phyloP scores from a whole-genome alignment of 2,888 invertebrate genomes.

The Odontocolon sp. region DNA sequence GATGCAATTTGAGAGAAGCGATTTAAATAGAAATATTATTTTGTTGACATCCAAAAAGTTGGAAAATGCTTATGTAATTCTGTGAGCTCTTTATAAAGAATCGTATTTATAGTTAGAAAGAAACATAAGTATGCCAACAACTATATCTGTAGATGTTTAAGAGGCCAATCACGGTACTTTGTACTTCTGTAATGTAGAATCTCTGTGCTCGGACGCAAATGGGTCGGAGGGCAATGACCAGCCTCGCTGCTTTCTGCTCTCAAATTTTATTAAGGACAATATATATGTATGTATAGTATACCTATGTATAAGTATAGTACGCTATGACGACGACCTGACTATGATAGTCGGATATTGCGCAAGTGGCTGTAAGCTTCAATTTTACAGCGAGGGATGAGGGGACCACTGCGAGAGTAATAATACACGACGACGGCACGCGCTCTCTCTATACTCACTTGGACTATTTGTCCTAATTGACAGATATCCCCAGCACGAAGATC shows the following conservation, averaged over 20 bases:
- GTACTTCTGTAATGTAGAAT: conserved; percentile 44
- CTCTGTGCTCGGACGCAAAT: conserved; percentile 64
- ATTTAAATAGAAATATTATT: conserved; percentile 14
- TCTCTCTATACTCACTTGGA: conserved; percentile 12
- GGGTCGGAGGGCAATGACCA: conserved; percentile 72
- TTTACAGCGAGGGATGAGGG: conserved; percentile 48
- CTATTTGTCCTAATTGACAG: conserved; percentile 47
- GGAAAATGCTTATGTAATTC: conserved; percentile 10
- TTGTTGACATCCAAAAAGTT: conserved; percentile 11
- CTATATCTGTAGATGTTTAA: too few species aligned
- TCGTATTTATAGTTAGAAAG: not conserved
- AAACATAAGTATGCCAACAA: conserved; percentile 7
- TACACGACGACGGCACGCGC: conserved; percentile 39
- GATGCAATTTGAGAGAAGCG: not conserved
- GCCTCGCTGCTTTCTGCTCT: conserved; percentile 66
- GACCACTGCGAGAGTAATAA: conserved; percentile 8
- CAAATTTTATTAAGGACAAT: conserved; percentile 72
- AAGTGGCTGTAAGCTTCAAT: conserved; percentile 62
- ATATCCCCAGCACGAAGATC: conserved; percentile 9
- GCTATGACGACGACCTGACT: conserved; percentile 19
- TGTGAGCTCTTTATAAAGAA: not conserved
- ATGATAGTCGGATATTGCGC: conserved; percentile 59
- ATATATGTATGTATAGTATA: not conserved
- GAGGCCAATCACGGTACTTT: too few species aligned
- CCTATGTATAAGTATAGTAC: not conserved